These are phyloP conservation scores for Acromyrmex charruanus DNA, from an alignment of 1,140 invertebrate species.

Conservation along the genomic window DNA sequence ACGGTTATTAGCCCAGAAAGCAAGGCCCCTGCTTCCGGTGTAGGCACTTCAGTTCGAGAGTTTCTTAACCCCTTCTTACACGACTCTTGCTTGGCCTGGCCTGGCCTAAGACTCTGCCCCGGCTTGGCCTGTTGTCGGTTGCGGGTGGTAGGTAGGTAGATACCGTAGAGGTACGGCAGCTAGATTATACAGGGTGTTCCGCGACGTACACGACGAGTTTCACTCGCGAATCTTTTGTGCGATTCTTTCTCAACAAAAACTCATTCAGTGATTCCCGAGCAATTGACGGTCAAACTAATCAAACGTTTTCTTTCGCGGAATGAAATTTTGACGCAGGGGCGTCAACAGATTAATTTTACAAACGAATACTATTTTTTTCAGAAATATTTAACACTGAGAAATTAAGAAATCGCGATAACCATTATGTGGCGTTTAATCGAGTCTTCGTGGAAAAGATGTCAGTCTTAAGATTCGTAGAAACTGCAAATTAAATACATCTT, in stretches of 20 bases:
- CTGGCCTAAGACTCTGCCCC: constrained; percentile 75
- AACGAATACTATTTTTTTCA: neutral
- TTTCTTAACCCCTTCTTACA: constrained; percentile 86
- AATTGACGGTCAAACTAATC: neutral
- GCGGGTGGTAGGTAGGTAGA: constrained; percentile 74
- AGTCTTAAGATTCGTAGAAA: neutral
- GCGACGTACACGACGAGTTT: constrained; percentile 20
- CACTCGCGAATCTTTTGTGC: neutral
- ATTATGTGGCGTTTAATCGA: neutral
- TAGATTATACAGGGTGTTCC: constrained; percentile 61
- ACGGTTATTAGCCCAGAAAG: constrained; percentile 87
- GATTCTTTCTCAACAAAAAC: neutral
- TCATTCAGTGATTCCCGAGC: neutral
- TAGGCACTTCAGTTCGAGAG: constrained; percentile 85
- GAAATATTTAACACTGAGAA: neutral
- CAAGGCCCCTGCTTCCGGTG: constrained; percentile 86
- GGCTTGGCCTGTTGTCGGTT: constrained; percentile 71
- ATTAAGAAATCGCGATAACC: neutral
- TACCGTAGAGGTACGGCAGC: constrained; percentile 58
- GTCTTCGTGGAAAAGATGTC: neutral
- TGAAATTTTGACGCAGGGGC: neutral
- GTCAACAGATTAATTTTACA: neutral
- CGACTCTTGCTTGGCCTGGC: constrained; percentile 77
- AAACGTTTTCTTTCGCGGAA: neutral
- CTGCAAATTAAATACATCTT: constrained; percentile 17